Evolutionary conservation across 2,797 vertebrate genomes (phyloP).

Genomic region (Aselliscus stoliczkanus): DNA sequence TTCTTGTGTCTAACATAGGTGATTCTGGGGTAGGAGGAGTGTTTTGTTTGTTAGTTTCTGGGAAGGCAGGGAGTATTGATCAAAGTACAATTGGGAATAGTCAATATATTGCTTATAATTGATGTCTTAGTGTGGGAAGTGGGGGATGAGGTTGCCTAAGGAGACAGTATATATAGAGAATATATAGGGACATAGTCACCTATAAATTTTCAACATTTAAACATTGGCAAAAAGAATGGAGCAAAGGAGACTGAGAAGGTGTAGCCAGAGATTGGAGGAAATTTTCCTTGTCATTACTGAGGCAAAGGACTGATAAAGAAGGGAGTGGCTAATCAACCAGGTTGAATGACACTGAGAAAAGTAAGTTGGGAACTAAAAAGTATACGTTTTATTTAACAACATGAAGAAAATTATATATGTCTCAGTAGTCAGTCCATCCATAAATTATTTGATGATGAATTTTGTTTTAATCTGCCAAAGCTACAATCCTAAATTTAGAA

Average conservation of each 20-base stretch:
- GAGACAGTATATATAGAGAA: not conserved
- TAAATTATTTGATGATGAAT: constrained; percentile 32
- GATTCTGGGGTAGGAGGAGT: not conserved
- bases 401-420: not conserved
- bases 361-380: not conserved
- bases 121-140: not conserved
- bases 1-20: not conserved
- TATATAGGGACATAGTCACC: not conserved
- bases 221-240: not conserved
- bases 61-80: not conserved
- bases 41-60: constrained; percentile 9
- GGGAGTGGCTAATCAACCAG: not conserved
- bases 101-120: not conserved
- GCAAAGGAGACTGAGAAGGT: not conserved
- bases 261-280: not conserved
- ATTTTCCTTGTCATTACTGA: not conserved
- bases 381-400: not conserved
- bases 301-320: not conserved
- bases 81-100: not conserved
- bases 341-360: constrained; percentile 20
- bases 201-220: not conserved
- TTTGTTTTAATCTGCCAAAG: constrained; percentile 34
- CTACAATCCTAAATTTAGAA: constrained; percentile 16
- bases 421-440: not conserved
- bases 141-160: not conserved